phyloP scores from a whole-genome alignment of 2,888 invertebrate genomes.

The Gasteruption jaculator region DNA sequence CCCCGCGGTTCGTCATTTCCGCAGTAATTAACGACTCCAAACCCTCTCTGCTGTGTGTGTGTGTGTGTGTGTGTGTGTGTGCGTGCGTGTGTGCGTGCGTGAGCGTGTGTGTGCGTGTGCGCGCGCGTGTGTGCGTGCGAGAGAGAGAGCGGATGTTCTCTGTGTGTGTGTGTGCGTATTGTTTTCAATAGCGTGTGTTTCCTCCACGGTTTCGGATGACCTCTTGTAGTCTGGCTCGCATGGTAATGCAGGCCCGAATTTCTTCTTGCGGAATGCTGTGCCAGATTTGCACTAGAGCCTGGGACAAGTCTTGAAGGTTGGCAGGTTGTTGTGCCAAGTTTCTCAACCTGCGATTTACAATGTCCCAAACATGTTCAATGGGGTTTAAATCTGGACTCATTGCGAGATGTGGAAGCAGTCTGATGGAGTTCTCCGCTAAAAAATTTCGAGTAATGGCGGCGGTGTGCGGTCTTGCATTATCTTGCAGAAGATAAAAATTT shows the following conservation, averaged over 20 bases:
- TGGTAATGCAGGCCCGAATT: conserved; percentile 17
- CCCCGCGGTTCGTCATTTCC: no score
- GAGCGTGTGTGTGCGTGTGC: no score
- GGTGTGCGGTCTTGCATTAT: conserved; percentile 20
- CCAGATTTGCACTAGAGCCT: conserved; percentile 2
- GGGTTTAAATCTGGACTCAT: conserved; percentile 20
- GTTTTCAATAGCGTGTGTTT: conserved; percentile 12
- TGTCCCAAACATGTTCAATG: conserved; percentile 21
- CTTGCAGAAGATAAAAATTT: conserved; percentile 20
- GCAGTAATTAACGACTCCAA: no score
- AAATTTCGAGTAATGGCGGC: conserved; percentile 16
- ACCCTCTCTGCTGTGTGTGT: not conserved
- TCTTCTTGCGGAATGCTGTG: conserved; percentile 2
- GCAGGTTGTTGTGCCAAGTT: conserved; percentile 9
- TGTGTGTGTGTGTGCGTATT: not conserved
- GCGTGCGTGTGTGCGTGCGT: not conserved
- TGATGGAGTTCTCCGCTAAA: conserved; percentile 10
- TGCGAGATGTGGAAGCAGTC: conserved; percentile 15
- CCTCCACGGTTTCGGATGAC: conserved; percentile 11
- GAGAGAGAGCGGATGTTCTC: no score
- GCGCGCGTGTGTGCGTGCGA: no score
- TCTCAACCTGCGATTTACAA: conserved; percentile 13
- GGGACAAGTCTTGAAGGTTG: not conserved
- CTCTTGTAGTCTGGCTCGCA: conserved; percentile 10
- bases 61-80: conserved; percentile 4